These are phyloP conservation scores for Emydura subglobosa DNA, from an alignment of 2,113 vertebrate species.

Conservation along the genomic window DNA sequence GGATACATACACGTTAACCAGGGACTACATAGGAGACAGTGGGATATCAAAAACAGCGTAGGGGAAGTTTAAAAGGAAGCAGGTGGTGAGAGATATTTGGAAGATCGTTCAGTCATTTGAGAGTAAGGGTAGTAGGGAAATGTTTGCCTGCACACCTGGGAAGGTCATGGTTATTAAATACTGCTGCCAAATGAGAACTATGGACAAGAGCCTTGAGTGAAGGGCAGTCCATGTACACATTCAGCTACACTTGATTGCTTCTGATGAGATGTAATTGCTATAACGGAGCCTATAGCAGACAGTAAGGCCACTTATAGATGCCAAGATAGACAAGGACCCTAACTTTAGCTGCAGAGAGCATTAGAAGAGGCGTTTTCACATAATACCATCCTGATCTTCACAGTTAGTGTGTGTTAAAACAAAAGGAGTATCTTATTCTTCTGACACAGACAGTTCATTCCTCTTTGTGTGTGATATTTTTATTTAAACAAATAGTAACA, in stretches of 20 bases:
- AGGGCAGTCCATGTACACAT: background rate
- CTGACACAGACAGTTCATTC: fast-evolving
- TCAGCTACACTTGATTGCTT: background rate
- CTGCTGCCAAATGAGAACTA: background rate
- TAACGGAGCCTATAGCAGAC: background rate
- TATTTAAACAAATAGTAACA: background rate
- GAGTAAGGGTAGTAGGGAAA: background rate
- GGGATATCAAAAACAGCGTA: background rate
- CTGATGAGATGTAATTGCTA: background rate
- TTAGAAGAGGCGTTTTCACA: background rate
- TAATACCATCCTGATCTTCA: background rate
- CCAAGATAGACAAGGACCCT: background rate
- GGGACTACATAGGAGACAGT: background rate
- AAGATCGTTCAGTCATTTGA: background rate
- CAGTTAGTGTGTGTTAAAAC: background rate
- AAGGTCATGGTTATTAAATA: background rate
- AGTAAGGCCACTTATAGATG: background rate
- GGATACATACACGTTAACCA: background rate
- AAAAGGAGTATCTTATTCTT: background rate
- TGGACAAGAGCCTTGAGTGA: background rate
- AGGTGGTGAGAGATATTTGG: background rate
- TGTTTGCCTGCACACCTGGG: background rate
- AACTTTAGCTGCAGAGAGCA: background rate
- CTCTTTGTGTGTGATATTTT: background rate
- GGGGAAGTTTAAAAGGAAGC: background rate